These are phyloP conservation scores for Micrasema longulum DNA, from an alignment of 1,140 invertebrate genomes.

Conservation along the genomic window DNA sequence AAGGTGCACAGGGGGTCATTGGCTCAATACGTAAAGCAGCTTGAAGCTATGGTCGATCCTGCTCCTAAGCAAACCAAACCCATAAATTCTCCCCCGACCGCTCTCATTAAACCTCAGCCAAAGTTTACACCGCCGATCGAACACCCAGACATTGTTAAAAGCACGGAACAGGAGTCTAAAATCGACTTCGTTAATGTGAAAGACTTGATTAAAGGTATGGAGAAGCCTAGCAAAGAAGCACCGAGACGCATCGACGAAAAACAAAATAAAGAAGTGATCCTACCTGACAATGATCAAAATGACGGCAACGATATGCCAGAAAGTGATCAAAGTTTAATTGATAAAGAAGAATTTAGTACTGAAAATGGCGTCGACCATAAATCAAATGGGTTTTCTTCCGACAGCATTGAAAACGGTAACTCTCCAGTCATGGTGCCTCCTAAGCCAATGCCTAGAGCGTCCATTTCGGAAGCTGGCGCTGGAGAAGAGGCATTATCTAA, in stretches of 20 bases:
- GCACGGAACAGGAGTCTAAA: conserved; percentile 60
- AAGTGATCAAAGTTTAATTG: conserved; percentile 40
- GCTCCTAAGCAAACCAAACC: conserved; percentile 60
- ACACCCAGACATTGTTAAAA: conserved; percentile 53
- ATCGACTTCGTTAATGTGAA: conserved; percentile 68
- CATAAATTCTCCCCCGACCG: conserved; percentile 55
- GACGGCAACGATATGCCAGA: conserved; percentile 49
- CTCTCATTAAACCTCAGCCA: conserved; percentile 58
- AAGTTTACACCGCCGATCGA: conserved; percentile 55
- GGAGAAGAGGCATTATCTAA: conserved; percentile 59
- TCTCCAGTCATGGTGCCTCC: conserved; percentile 68
- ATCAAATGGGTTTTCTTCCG: conserved; percentile 47
- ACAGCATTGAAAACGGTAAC: conserved; percentile 43
- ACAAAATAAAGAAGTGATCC: conserved; percentile 25
- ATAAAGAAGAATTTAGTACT: too few species aligned
- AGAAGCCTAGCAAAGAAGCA: conserved; percentile 59
- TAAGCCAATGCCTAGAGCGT: conserved; percentile 77
- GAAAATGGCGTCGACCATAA: conserved; percentile 52
- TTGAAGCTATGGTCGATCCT: conserved; percentile 61
- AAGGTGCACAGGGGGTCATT: conserved; percentile 64
- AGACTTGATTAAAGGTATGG: conserved; percentile 67
- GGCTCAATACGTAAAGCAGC: conserved; percentile 61
- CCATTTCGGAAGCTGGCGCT: conserved; percentile 64
- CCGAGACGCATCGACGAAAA: conserved; percentile 61
- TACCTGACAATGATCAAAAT: conserved; percentile 37